Evolutionary conservation across 2,888 invertebrate species (phyloP), one percentile per base, ranked within the genome.

Genomic region (Patella caerulea): DNA sequence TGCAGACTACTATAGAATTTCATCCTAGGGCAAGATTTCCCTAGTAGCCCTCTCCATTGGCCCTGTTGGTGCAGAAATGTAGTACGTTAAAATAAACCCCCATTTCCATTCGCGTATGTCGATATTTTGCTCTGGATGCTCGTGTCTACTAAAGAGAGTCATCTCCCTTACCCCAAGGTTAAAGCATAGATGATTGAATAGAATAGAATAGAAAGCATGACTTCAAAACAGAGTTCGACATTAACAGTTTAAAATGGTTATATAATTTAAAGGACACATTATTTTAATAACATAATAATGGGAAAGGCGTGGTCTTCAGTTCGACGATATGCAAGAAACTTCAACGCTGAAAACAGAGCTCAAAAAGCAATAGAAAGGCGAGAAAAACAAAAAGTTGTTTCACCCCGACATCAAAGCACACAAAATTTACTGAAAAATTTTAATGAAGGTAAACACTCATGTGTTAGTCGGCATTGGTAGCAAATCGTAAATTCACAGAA

Each of bases 271-370:
- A 9, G 9, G 34, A 34, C 4, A 45, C 9, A 65, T 17, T 24
- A 24, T 3, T 55, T 24, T 2, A 59, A 55, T 56, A 7, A n/a
- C 17, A 24, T 69, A n/a, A 69, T 24, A 9, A 77, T 77, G 77
- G 77, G 77, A 34, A 59, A 65, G 17, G 34, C 55, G 73, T 69
- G 74, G 65, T 77, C 77, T n/a, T 81, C 75, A 29, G 70, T 79
- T n/a, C 45, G 76, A 14, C 81, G 77, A 54, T 79, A 82, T 53
- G 52, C 85, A 4, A 84, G 84, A 75, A 88, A 87, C 72, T 84
- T 83, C 54, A 87, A 88, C 70, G 76, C 88, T 3, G 87, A 88
- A 78, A 82, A 85, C 55, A 78, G 88, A 70, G 87, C 88, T 19
- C 81, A 83, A 3, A 85, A 80, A 74, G 83, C 82, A 11, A 45